Evolutionary conservation across 1,140 invertebrate genomes (phyloP), one percentile per base, ranked within the genome.

Genomic region (Nymphalis io): DNA sequence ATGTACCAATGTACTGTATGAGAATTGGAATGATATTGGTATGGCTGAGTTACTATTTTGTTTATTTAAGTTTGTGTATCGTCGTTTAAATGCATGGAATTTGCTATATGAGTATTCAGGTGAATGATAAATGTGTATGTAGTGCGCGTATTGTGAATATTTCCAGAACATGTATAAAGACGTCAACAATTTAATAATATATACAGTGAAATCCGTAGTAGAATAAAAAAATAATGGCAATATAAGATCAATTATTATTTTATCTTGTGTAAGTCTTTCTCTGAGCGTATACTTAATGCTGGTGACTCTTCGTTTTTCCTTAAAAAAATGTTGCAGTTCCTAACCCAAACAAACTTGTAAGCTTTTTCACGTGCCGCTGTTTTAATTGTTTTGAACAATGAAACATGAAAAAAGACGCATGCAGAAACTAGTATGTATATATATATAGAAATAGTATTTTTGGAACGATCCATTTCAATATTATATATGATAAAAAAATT

Each of bases 321-420:
- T 65, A 71, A 70, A 74, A 72, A 75, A 68, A 74, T 74, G 48
- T 42, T 65, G 42, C 60, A 68, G 27, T 74, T 71, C 15, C 68
- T 62, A 2, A 74, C 68, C 64, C 68, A 74, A 1, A 70, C 61
- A 51, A 75, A 75, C 20, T 75, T 71, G 18, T 66, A 75, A 11
- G 40, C 57, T 61, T 64, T 74, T 60, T 40, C 13, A 38, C 40
- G 46, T 10, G 64, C 68, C 6, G 3, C 12, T 27, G 40, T 39
- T 59, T 72, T 72, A 10, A 15, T 38, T 15, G 51, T 39, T 55
- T 44, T 75, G n/a, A n/a, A n/a, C n/a, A n/a, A n/a, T n/a, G n/a
- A n/a, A n/a, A n/a, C n/a, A n/a, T n/a, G n/a, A n/a, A n/a, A n/a
- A n/a, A n/a, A n/a, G n/a, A n/a, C n/a, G n/a, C n/a, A n/a, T n/a